phyloP scores from a whole-genome alignment of 2,888 invertebrate species.

The Ernsta delagoae region DNA sequence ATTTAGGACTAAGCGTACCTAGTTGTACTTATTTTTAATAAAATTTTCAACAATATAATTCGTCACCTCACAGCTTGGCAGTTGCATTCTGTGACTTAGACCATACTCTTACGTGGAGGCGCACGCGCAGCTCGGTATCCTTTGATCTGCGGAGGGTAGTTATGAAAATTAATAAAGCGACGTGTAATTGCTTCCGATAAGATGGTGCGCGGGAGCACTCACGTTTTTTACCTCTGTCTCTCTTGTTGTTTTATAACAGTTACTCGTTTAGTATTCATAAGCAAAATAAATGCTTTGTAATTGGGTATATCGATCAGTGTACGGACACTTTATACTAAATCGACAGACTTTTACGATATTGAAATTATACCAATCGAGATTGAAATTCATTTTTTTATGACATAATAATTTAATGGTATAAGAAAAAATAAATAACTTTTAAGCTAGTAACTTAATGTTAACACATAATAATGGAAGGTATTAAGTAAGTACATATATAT shows the following conservation, averaged over 20 bases:
- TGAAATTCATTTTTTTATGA: neutral
- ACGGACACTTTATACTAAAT: constrained; percentile 1
- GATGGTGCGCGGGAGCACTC: constrained; percentile 57
- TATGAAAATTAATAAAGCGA: constrained; percentile 83
- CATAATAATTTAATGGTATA: too few relatives aligned
- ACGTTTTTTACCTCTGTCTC: constrained; percentile 45
- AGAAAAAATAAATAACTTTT: too few relatives aligned
- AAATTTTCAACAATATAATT: too few relatives aligned
- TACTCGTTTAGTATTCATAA: constrained; percentile 33
- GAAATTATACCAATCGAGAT: neutral
- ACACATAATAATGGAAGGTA: too few relatives aligned
- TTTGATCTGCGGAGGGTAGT: constrained; percentile 81
- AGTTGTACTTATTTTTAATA: too few relatives aligned
- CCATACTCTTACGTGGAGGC: constrained; percentile 49
- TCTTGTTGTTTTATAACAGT: constrained; percentile 48
- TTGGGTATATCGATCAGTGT: constrained; percentile 15
- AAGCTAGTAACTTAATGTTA: too few relatives aligned
- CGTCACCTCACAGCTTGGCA: too few relatives aligned
- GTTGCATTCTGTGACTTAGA: constrained; percentile 42
- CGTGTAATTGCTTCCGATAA: constrained; percentile 84
- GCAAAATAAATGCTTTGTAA: constrained; percentile 20
- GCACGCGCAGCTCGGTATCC: constrained; percentile 65
- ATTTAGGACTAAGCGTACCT: too few relatives aligned
- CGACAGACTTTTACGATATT: neutral
- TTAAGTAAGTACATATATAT: too few relatives aligned